phyloP scores from a whole-genome alignment of 2,888 invertebrate species.

The Cephus nigrinus region DNA sequence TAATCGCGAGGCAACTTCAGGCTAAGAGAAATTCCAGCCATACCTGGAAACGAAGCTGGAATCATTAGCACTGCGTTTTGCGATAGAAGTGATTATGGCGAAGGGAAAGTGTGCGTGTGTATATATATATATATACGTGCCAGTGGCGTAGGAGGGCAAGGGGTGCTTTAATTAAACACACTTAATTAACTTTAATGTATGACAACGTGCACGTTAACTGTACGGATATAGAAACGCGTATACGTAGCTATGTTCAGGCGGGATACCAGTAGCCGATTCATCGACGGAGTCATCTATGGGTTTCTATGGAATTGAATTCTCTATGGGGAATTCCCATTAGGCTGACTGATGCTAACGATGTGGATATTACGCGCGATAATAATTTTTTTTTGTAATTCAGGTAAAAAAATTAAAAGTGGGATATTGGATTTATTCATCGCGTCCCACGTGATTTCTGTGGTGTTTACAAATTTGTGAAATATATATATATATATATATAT shows the following conservation, averaged over 20 bases:
- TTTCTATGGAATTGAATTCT: no score
- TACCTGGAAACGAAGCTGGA: constrained; percentile 45
- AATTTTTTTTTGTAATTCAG: no score
- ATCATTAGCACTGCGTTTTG: constrained; percentile 43
- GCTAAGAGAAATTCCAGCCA: constrained; percentile 43
- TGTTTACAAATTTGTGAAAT: background rate
- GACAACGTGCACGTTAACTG: constrained; percentile 12
- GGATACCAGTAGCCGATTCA: no score
- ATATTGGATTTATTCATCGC: background rate
- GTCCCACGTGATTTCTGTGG: background rate
- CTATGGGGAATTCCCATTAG: no score
- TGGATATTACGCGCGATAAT: no score
- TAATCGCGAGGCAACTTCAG: constrained; percentile 10
- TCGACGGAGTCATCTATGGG: no score
- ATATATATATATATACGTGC: background rate
- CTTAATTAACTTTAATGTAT: constrained; percentile 50
- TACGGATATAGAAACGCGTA: constrained; percentile 1
- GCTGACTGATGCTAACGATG: no score
- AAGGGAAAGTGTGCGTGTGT: background rate
- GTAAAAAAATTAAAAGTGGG: background rate
- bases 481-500: background rate
- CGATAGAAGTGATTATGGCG: constrained; percentile 14
- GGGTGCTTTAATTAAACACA: constrained; percentile 55
- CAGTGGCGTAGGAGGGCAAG: constrained; percentile 28
- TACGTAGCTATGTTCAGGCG: background rate